phyloP scores from a whole-genome alignment of 2,888 invertebrate species.

The Chaitophorus viminalis region DNA sequence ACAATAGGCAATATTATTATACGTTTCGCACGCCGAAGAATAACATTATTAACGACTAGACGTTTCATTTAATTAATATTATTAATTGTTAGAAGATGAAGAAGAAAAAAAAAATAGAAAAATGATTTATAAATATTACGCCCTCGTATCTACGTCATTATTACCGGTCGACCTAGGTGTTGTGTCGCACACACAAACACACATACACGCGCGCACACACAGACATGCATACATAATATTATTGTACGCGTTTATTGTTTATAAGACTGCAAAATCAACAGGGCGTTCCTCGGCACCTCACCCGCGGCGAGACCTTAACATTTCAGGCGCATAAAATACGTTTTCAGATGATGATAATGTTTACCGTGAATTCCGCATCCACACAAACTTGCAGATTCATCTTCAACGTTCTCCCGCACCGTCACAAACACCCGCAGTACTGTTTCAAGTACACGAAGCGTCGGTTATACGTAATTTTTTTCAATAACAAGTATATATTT shows the following conservation, averaged over 20 bases:
- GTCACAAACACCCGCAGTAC: too few relatives aligned
- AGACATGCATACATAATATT: too few relatives aligned
- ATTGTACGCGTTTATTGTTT: too few relatives aligned
- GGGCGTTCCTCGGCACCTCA: background rate
- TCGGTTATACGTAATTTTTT: background rate
- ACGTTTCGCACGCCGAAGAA: background rate
- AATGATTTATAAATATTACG: slow-evolving; percentile 7
- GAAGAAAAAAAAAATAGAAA: background rate
- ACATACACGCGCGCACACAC: too few relatives aligned
- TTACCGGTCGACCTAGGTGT: background rate
- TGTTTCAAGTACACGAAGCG: slow-evolving; percentile 18
- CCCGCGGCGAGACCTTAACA: slow-evolving; percentile 13
- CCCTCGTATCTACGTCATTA: background rate
- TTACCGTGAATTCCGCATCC: background rate
- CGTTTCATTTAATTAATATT: background rate
- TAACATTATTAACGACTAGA: background rate
- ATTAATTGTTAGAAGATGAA: background rate
- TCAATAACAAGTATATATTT: too few relatives aligned
- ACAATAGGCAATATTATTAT: background rate
- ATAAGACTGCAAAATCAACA: background rate
- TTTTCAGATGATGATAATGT: background rate
- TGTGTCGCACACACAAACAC: background rate
- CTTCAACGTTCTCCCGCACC: background rate
- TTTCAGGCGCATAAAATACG: background rate
- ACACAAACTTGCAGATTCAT: slow-evolving; percentile 13